Base-by-base conservation (phyloP, 2,113 vertebrate genomes). In the Siniperca chuatsi region DNA sequence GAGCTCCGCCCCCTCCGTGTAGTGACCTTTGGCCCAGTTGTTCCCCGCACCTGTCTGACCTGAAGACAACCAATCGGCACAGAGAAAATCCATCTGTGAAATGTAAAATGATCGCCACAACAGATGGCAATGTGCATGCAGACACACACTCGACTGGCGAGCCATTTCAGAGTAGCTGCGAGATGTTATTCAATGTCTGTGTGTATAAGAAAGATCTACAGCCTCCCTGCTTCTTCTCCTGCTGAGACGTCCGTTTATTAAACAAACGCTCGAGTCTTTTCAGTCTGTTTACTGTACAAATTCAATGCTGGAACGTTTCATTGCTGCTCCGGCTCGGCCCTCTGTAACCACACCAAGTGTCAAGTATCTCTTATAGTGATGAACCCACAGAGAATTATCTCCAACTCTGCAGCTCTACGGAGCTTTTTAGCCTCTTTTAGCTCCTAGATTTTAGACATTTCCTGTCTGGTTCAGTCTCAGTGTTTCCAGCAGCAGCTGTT, bases 21-120 rank as follows among this genome's bases (percentile, higher is more conserved):
- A 99, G 92, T 98, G 98, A 90, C 97, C 97, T 93, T 98, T 98
- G 2, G 97, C 97, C 98, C 97, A 99, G 95, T 98, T 99, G 95
- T 99, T 98, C 55, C 98, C 97, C 0, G 98, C 98, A 84, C 98
- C 98, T 25, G 97, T 99, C 94, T 99, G 98, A 90, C 98, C 98
- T 99, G 92, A 55, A 89, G 62, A 70, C 91, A 58, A 81, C 84
- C 85, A 87, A 25, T 75, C 77, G 67, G 87, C 52, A 73, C 18
- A 40, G 29, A 89, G 68, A 29, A 71, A 35, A 67, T 58, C 80
- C 79, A 29, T 69, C 35, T 55, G 71, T 72, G 67, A 81, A 57
- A 62, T 67, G 64, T 87, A 54, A 84, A 66, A 40, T 5, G 60
- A 66, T 78, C 65, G 6, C 48, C 8, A 9, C 50, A 12, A 33